Conservation (phyloP, 37 sponge, comb jelly and placozoan species). For the Crambe crambe region DNA sequence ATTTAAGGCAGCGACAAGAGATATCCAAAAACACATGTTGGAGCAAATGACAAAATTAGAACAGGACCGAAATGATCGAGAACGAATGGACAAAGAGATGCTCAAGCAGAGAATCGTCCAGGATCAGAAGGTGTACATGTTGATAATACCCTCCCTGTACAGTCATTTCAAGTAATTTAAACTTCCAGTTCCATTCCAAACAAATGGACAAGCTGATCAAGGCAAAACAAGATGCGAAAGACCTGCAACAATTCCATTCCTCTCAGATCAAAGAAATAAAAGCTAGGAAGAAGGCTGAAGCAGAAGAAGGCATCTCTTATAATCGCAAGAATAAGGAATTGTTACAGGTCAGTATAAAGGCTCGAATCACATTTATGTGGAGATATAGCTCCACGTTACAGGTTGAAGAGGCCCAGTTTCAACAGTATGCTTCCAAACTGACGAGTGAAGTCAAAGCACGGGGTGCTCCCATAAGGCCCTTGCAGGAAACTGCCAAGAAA, state of each 20-base stretch:
- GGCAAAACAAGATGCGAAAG: slow-evolving; percentile 8
- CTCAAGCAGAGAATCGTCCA: slow-evolving; percentile 52
- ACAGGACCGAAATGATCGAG: slow-evolving; percentile 31
- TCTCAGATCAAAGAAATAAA: slow-evolving; percentile 23
- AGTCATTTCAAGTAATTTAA: not conserved
- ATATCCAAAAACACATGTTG: slow-evolving; percentile 63
- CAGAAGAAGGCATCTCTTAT: not conserved
- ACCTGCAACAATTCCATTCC: slow-evolving; percentile 31
- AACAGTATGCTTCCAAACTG: slow-evolving; percentile 62
- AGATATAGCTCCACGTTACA: not conserved
- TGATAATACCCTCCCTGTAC: not conserved
- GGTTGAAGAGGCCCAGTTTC: slow-evolving; percentile 81
- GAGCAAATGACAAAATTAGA: slow-evolving; percentile 61
- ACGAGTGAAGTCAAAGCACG: slow-evolving; percentile 52
- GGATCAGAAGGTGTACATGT: slow-evolving; percentile 59
- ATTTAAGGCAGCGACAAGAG: slow-evolving; percentile 15
- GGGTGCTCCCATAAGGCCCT: slow-evolving; percentile 27
- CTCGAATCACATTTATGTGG: not conserved
- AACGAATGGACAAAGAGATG: slow-evolving; percentile 36
- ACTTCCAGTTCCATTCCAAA: slow-evolving; percentile 41
- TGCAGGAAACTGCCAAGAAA: slow-evolving; percentile 29
- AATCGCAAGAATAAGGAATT: slow-evolving; percentile 1
- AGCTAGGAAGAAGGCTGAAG: not conserved
- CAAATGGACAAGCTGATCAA: slow-evolving; percentile 32
- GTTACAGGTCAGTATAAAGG: not conserved